Percentiles rank a stretch among this genome's conserved stretches.
Conservation (phyloP, 2,797 vertebrate species). For the Heterohyrax brucei region DNA sequence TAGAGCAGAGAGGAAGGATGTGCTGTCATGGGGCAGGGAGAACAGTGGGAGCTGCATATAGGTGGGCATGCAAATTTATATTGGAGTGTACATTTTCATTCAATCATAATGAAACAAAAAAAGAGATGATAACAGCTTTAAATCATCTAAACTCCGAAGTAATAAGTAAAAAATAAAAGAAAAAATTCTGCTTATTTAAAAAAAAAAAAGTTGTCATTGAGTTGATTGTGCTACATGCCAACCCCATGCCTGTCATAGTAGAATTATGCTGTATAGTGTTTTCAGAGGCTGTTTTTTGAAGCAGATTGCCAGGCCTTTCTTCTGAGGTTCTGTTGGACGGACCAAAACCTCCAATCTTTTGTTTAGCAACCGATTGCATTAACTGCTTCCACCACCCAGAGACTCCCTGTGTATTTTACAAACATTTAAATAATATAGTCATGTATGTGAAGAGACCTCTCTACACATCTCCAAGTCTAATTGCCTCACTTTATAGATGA, state of each 20-base stretch:
- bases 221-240: too few species aligned
- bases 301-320: background rate
- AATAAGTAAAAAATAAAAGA: background rate
- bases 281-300: background rate
- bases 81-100: too few species aligned
- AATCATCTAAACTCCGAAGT: background rate
- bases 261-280: background rate
- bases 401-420: background rate
- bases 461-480: background rate
- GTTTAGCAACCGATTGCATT: background rate
- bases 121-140: background rate
- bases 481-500: background rate
- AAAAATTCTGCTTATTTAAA: background rate
- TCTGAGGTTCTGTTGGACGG: background rate
- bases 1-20: too few species aligned
- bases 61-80: too few species aligned
- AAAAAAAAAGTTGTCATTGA: too few species aligned
- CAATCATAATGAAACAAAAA: too few species aligned
- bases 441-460: background rate
- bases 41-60: too few species aligned
- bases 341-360: background rate
- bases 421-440: conserved; percentile 3
- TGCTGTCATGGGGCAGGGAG: too few species aligned
- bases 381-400: background rate
- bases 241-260: too few species aligned